Percentiles rank a stretch among this genome's conserved stretches.
These are phyloP conservation scores for Zapus hudsonius DNA, from an alignment of 2,113 vertebrate species.

Conservation along the genomic window DNA sequence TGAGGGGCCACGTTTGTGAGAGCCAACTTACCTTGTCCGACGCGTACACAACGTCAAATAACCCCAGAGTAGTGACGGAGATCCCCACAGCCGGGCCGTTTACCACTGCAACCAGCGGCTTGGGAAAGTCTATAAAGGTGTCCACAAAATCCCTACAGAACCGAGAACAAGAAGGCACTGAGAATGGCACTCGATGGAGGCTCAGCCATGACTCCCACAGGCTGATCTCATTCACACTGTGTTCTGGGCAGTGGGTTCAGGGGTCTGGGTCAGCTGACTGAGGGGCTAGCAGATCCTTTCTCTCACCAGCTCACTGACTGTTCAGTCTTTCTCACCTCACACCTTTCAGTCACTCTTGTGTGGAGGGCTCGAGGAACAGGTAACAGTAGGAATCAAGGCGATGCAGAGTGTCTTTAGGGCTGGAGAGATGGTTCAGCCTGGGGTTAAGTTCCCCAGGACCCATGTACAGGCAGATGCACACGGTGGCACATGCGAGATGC, in stretches of 20 bases:
- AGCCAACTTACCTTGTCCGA: constrained; percentile 86
- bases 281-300: background rate
- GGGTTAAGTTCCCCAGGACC: too few relatives aligned
- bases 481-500: too few relatives aligned
- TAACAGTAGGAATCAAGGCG: background rate
- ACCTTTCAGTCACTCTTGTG: background rate
- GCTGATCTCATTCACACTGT: rapidly evolving
- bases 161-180: constrained; percentile 17
- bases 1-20: rapidly evolving
- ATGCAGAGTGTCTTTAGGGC: too few relatives aligned
- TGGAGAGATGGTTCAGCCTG: too few relatives aligned
- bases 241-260: background rate
- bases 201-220: too few relatives aligned
- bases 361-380: background rate
- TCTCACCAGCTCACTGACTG: too few relatives aligned
- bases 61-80: constrained; percentile 86
- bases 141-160: constrained; percentile 85
- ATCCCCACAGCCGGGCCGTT: constrained; percentile 92
- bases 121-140: constrained; percentile 92
- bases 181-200: background rate
- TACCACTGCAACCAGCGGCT: constrained; percentile 89
- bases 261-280: background rate
- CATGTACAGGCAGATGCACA: too few relatives aligned
- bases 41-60: constrained; percentile 90
- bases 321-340: background rate